Evolutionary conservation across 1,140 invertebrate genomes (phyloP), one percentile per base, ranked within the genome.

Genomic region (Amyelois transitella): DNA sequence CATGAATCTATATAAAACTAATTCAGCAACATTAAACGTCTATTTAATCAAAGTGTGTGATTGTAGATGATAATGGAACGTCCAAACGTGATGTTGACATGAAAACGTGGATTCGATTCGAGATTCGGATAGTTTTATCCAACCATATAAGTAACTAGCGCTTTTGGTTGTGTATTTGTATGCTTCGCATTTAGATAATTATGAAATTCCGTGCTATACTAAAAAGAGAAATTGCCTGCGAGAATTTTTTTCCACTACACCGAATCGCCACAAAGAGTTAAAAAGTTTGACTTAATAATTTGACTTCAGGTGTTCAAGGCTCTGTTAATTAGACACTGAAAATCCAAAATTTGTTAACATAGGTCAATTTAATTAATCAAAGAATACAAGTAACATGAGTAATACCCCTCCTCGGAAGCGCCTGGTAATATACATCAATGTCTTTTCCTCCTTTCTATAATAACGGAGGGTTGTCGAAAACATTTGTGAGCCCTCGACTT

Each of bases 391-490:
- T 38, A 38, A 38, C 1, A 38, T n/a, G n/a, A n/a, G n/a, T n/a
- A 38, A 14, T 38, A 14, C 7, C 22, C 8, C 8, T 24, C 22
- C 22, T 8, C 22, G 4, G 3, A 24, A 24, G 22, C 43, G 1
- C 18, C 4, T 70, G 55, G 60, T 75, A 80, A 75, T 72, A 77
- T 64, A 67, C 64, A 75, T 77, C 63, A 75, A 76, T 73, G 65
- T 81, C 81, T 75, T 77, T 75, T 38, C 32, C 77, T 64, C 66
- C 78, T 74, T 80, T 69, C 62, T 58, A 60, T 67, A 74, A 77
- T 72, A 72, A 73, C 68, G 53, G 71, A 72, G 66, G 67, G 62
- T 64, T 56, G 62, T 52, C 44, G 43, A 55, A 67, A 58, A 60
- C 58, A 66, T 76, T 75, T 77, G 72, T 70, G 66, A 58, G 64